phyloP scores from a whole-genome alignment of 2,113 vertebrate genomes.

The Glareola pratincola region DNA sequence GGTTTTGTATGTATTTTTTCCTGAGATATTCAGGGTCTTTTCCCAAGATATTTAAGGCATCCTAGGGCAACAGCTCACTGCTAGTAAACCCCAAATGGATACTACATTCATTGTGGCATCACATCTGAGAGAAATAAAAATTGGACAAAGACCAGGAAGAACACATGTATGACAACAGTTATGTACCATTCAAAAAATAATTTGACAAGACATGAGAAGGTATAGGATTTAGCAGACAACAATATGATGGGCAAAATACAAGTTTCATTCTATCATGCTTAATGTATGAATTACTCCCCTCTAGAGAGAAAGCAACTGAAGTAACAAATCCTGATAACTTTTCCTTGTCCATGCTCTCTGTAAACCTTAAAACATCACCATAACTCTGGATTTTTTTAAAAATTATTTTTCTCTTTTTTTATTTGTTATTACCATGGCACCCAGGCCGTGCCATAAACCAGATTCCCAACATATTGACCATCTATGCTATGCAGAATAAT shows the following conservation, averaged over 20 bases:
- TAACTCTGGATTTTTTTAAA: neutral
- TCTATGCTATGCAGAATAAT: neutral
- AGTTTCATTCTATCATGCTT: neutral
- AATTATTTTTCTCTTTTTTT: neutral
- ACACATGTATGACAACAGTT: neutral
- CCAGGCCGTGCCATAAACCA: neutral
- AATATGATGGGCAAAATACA: neutral
- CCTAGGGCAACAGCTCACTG: neutral
- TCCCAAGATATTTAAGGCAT: neutral
- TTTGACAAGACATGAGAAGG: neutral
- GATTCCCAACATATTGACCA: neutral
- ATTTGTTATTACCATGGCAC: neutral
- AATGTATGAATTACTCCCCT: neutral
- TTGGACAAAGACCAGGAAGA: neutral
- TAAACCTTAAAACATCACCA: neutral
- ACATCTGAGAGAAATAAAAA: neutral
- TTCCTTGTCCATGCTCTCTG: neutral
- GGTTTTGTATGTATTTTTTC: neutral
- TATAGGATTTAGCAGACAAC: neutral
- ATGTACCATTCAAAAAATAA: neutral
- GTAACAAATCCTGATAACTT: neutral
- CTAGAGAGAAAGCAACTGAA: neutral
- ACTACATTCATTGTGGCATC: neutral
- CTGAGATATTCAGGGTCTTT: neutral
- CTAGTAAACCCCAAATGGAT: neutral